phyloP scores from a whole-genome alignment of 2,888 invertebrate species.

The Venusia cambrica region DNA sequence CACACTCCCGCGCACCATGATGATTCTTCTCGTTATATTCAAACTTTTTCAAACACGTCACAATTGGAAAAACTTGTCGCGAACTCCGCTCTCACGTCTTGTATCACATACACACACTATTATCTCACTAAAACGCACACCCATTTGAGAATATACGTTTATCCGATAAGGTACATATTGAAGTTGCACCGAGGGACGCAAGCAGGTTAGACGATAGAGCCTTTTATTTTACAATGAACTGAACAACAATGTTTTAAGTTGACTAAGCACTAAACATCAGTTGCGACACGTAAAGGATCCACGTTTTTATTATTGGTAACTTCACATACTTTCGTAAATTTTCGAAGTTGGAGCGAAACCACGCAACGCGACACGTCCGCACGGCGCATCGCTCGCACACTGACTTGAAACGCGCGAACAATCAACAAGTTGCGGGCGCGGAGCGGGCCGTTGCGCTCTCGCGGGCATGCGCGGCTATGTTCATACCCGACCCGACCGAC shows the following conservation, averaged over 20 bases:
- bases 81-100: slow-evolving; percentile 63
- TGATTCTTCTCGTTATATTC: slow-evolving; percentile 60
- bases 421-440: slow-evolving; percentile 74
- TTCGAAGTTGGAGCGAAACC: slow-evolving; percentile 69
- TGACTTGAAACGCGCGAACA: slow-evolving; percentile 75
- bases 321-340: slow-evolving; percentile 77
- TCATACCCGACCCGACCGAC: slow-evolving; percentile 57
- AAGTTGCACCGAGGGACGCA: slow-evolving; percentile 74
- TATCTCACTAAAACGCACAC: slow-evolving; percentile 76
- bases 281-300: slow-evolving; percentile 54
- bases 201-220: slow-evolving; percentile 77
- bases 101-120: slow-evolving; percentile 74
- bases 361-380: slow-evolving; percentile 62
- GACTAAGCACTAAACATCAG: slow-evolving; percentile 54
- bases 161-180: slow-evolving; percentile 73
- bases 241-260: slow-evolving; percentile 49
- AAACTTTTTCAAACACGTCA: slow-evolving; percentile 65
- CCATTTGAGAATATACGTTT: slow-evolving; percentile 80
- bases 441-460: slow-evolving; percentile 55
- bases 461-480: slow-evolving; percentile 73
- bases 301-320: slow-evolving; percentile 63
- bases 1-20: slow-evolving; percentile 62
- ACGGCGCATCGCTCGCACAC: slow-evolving; percentile 74
- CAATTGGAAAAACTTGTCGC: slow-evolving; percentile 71
- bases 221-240: slow-evolving; percentile 74